A percentile compares a stretch with the other conserved stretches of the same genome.
Evolutionary conservation across 2,888 invertebrate species (phyloP).

Genomic region (Malachius bipustulatus): DNA sequence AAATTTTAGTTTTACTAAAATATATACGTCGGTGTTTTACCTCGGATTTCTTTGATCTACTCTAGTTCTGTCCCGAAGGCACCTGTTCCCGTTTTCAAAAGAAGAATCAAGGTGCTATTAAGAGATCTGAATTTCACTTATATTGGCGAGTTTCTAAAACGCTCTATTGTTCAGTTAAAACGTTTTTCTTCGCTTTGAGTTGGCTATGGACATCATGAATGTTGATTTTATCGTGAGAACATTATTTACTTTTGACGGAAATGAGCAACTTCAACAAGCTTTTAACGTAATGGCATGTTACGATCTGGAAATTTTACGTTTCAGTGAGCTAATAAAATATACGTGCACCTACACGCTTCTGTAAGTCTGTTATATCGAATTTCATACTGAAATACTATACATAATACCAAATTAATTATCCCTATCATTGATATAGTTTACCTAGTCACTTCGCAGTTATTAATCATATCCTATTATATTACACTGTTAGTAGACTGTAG

Average conservation of each 20-base stretch:
- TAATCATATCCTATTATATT: no score
- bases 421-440: no score
- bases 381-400: no score
- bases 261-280: slow-evolving; percentile 4
- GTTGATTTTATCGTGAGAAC: slow-evolving; percentile 15
- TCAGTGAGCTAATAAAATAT: slow-evolving; percentile 1
- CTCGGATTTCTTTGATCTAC: no score
- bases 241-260: slow-evolving; percentile 6
- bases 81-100: no score
- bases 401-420: no score
- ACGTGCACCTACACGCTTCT: slow-evolving; percentile 2
- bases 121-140: slow-evolving; percentile 26
- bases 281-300: not conserved
- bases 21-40: no score
- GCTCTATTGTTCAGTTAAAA: slow-evolving; percentile 19
- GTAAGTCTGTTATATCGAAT: no score
- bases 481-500: no score
- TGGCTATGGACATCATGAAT: slow-evolving; percentile 8
- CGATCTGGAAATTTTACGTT: not conserved
- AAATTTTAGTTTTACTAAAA: no score
- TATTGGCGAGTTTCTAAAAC: slow-evolving; percentile 24
- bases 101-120: slow-evolving; percentile 27
- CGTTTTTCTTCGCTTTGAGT: slow-evolving; percentile 11
- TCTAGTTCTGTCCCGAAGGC: no score
- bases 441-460: no score